These are phyloP conservation scores for Microplitis manilae DNA, from an alignment of 2,888 invertebrate genomes.

Conservation along the genomic window DNA sequence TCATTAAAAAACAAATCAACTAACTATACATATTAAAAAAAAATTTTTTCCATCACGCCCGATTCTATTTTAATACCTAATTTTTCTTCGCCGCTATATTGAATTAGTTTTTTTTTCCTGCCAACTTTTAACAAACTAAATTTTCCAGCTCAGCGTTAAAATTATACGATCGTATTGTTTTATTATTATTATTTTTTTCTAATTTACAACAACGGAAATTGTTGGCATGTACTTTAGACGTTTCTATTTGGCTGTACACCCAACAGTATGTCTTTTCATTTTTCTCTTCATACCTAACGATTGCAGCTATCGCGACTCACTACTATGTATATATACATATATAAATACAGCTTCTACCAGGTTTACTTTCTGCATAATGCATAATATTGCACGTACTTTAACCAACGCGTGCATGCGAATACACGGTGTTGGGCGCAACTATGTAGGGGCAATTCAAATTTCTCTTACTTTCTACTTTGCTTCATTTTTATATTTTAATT, in stretches of 20 bases:
- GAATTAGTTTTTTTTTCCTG: background rate
- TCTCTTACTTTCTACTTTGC: constrained; percentile 42
- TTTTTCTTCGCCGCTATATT: background rate
- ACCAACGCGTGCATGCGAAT: constrained; percentile 21
- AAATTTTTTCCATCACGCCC: background rate
- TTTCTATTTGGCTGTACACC: constrained; percentile 12
- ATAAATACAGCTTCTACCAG: constrained; percentile 24
- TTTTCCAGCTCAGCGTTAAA: background rate
- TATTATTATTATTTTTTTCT: background rate
- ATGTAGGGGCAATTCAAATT: constrained; percentile 58
- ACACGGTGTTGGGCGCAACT: constrained; percentile 24
- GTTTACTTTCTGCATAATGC: constrained; percentile 55
- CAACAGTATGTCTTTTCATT: constrained; percentile 21
- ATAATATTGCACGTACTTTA: constrained; percentile 44
- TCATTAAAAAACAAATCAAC: background rate
- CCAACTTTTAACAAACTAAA: background rate
- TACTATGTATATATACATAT: background rate
- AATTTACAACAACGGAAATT: background rate
- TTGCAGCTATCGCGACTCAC: constrained; percentile 53
- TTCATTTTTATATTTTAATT: constrained; percentile 23
- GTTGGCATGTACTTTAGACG: background rate
- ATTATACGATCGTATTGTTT: background rate
- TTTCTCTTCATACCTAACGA: constrained; percentile 34
- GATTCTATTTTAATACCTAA: constrained; percentile 1
- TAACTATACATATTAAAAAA: background rate